A percentile compares a stretch with the other conserved stretches of the same genome.
Evolutionary conservation across 1,140 invertebrate genomes (phyloP).

Genomic region (Zaprionus davidi): DNA sequence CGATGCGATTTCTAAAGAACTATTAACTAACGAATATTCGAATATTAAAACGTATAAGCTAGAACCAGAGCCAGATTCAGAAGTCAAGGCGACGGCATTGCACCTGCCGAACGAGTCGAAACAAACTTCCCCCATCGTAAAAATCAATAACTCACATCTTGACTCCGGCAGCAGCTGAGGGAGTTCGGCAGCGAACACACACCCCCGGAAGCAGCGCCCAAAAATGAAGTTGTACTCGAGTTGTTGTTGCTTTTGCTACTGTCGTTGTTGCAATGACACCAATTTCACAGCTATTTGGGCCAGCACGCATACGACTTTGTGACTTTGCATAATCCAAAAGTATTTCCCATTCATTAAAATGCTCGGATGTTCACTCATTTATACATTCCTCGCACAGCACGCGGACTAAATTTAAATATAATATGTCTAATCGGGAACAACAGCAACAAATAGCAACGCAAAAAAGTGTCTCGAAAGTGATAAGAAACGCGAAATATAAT

Average conservation of each 20-base stretch:
- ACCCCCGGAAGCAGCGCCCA: slow-evolving; percentile 29
- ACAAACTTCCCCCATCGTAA: slow-evolving; percentile 36
- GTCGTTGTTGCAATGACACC: slow-evolving; percentile 51
- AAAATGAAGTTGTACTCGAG: slow-evolving; percentile 28
- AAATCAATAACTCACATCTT: slow-evolving; percentile 72
- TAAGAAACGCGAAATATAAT: background rate
- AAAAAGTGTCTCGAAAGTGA: background rate
- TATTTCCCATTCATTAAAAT: background rate
- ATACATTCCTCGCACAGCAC: slow-evolving; percentile 40
- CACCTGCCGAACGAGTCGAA: slow-evolving; percentile 30
- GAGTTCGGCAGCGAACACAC: slow-evolving; percentile 23
- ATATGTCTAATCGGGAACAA: slow-evolving; percentile 29
- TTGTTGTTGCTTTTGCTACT: background rate
- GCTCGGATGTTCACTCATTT: background rate
- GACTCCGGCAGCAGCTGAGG: slow-evolving; percentile 28
- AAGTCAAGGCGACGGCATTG: slow-evolving; percentile 20
- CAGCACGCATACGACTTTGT: background rate
- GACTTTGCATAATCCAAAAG: slow-evolving; percentile 7
- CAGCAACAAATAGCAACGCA: background rate
- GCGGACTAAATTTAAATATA: slow-evolving; percentile 73
- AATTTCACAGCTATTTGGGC: slow-evolving; percentile 27
- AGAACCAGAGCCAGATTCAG: background rate
- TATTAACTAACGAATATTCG: background rate
- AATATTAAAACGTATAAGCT: background rate
- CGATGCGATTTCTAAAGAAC: slow-evolving; percentile 9